These are phyloP conservation scores for Stenchaetothrips biformis DNA, from an alignment of 2,888 invertebrate genomes.

Conservation along the genomic window DNA sequence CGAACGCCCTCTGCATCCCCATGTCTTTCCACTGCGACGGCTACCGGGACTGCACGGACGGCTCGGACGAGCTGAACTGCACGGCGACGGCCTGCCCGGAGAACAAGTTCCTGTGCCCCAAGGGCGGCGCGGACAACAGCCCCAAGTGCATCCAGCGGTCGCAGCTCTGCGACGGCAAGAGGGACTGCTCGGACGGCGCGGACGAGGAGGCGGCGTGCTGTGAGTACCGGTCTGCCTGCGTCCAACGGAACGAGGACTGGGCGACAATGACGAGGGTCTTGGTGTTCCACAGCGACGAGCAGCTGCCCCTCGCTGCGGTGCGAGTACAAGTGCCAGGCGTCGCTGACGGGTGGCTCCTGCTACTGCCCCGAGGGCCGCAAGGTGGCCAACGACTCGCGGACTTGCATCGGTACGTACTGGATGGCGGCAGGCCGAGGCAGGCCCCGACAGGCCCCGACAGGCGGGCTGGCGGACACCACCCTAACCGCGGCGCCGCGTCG, in stretches of 20 bases:
- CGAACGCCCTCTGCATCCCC: slow-evolving; percentile 90
- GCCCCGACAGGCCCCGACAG: not conserved
- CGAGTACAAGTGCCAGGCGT: slow-evolving; percentile 86
- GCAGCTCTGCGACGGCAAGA: slow-evolving; percentile 84
- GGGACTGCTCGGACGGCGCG: slow-evolving; percentile 85
- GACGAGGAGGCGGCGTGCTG: slow-evolving; percentile 87
- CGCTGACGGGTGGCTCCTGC: slow-evolving; percentile 84
- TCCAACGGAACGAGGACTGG: not conserved
- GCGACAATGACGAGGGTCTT: not conserved
- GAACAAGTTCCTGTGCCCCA: slow-evolving; percentile 85
- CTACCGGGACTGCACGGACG: slow-evolving; percentile 86
- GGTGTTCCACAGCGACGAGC: slow-evolving; percentile 58
- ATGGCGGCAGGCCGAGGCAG: no score
- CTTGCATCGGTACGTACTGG: slow-evolving; percentile 62
- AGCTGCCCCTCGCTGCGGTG: slow-evolving; percentile 82
- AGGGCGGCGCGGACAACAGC: slow-evolving; percentile 63
- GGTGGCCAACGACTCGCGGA: slow-evolving; percentile 75
- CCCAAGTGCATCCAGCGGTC: slow-evolving; percentile 84
- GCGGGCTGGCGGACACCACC: not conserved
- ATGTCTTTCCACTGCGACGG: slow-evolving; percentile 79
- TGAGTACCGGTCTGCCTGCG: slow-evolving; percentile 52
- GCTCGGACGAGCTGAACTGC: slow-evolving; percentile 84
- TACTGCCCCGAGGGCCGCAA: slow-evolving; percentile 81
- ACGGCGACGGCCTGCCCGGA: slow-evolving; percentile 82
- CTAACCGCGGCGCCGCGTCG: not conserved